Base-by-base conservation (phyloP, 2,113 vertebrate genomes). In the Erythrocercus mccallii region DNA sequence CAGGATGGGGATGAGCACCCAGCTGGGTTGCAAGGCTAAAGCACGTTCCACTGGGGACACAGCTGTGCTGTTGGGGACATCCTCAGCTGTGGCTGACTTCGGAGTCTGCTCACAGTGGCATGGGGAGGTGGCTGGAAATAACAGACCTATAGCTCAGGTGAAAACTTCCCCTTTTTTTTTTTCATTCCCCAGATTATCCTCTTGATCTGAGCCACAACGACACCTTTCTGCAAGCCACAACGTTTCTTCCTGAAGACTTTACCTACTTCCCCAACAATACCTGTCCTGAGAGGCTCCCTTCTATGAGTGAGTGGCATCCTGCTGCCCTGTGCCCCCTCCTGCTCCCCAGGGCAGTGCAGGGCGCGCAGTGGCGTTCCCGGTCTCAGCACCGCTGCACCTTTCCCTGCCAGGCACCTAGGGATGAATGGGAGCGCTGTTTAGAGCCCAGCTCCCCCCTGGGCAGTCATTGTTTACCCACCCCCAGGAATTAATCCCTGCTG, bases 131-230 rank as follows among this genome's bases (percentile, higher is more conserved):
- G 44, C 38, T 65, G 40, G 33, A 71, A 33, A 31, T 7, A 24
- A 40, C 15, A 48, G 27, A 12, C 14, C 45, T 70, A 40, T 33
- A 66, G 30, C 54, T 88, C 58, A 82, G 69, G 4, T 27, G 25
- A 64, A 21, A 71, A 56, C 17, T 48, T 18, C 3, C 40, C 0
- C 35, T 1, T 33, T 6, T 28, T 21, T 57, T 12, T 15, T 25
- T 45, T 38, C 44, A 47, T 71, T 48, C 35, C n/a, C 24, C 90
- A 99, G 99, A 99, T 98, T 99, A 99, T 94, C 93, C 98, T 82
- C 98, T 99, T 94, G 99, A 99, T 97, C 98, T 99, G 97, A 99
- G 99, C 93, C 96, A 99, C 97, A 99, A 98, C 0, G 99, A 99
- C 80, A 98, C 98, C 16, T 98, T 98, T 90, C 97, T 98, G 48